Conservation (phyloP, 2,888 invertebrate genomes). For the Epinotia brunnichana region DNA sequence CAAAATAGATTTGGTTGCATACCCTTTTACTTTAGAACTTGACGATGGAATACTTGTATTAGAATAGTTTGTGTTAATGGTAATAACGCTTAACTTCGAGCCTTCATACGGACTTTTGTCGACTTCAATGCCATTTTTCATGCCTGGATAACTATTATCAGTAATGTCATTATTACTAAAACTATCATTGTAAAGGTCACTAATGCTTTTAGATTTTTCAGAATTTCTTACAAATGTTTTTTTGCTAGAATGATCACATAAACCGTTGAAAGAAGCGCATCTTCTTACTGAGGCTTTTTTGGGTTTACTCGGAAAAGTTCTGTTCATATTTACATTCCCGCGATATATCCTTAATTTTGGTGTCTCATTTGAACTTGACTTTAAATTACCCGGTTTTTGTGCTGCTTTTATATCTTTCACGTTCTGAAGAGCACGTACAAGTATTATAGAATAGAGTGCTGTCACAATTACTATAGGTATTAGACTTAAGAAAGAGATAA, state of each 20-base stretch:
- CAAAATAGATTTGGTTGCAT: constrained; percentile 23
- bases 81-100: constrained; percentile 65
- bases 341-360: constrained; percentile 68
- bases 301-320: constrained; percentile 51
- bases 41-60: constrained; percentile 50
- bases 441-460: constrained; percentile 83
- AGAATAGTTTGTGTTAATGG: constrained; percentile 58
- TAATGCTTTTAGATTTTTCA: constrained; percentile 64
- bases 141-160: constrained; percentile 43
- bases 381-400: constrained; percentile 56
- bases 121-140: constrained; percentile 47
- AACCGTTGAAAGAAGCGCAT: constrained; percentile 65
- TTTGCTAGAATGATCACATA: constrained; percentile 46
- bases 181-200: constrained; percentile 57
- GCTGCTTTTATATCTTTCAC: constrained; percentile 62
- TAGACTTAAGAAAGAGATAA: constrained; percentile 82
- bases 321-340: constrained; percentile 55
- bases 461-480: constrained; percentile 76
- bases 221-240: constrained; percentile 44
- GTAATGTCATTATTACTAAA: constrained; percentile 43
- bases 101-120: constrained; percentile 52
- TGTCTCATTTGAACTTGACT: constrained; percentile 48
- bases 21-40: constrained; percentile 44
- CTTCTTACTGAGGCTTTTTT: constrained; percentile 55
- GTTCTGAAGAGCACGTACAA: constrained; percentile 83